These are phyloP conservation scores for Corydoras maculifer DNA, from an alignment of 2,113 vertebrate species.

Conservation along the genomic window DNA sequence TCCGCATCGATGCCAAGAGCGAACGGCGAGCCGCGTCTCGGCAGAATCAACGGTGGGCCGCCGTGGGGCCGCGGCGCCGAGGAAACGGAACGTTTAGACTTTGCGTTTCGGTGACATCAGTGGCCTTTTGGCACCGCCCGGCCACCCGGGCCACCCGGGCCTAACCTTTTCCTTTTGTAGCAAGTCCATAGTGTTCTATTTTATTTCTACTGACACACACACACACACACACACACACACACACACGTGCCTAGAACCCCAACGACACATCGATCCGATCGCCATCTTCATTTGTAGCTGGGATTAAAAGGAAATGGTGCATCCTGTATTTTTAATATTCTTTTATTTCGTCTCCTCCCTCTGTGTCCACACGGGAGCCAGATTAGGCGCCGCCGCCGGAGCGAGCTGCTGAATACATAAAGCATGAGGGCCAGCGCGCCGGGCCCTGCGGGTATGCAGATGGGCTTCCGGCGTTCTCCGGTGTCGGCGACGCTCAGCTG, in stretches of 20 bases:
- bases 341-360: neutral
- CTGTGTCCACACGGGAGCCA: constrained; percentile 62
- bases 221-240: neutral
- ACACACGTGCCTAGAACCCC: neutral
- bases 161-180: neutral
- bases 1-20: constrained; percentile 55
- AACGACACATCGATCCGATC: constrained; percentile 25
- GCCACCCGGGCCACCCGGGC: too few species aligned
- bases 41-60: constrained; percentile 49
- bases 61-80: constrained; percentile 29
- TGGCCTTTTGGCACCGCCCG: neutral
- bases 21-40: constrained; percentile 53
- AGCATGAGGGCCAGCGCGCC: constrained; percentile 94
- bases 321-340: constrained; percentile 27
- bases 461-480: constrained; percentile 88
- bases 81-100: neutral
- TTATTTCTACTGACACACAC: too few species aligned
- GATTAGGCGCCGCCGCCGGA: constrained; percentile 83
- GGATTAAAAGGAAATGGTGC: constrained; percentile 33
- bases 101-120: neutral
- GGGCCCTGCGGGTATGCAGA: constrained; percentile 98
- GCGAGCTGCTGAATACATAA: constrained; percentile 98
- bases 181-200: too few species aligned
- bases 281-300: constrained; percentile 38
- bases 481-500: constrained; percentile 79